Percentiles rank a stretch among this genome's conserved stretches.
Evolutionary conservation across 2,888 invertebrate species (phyloP).

Genomic region (Nezara viridula): DNA sequence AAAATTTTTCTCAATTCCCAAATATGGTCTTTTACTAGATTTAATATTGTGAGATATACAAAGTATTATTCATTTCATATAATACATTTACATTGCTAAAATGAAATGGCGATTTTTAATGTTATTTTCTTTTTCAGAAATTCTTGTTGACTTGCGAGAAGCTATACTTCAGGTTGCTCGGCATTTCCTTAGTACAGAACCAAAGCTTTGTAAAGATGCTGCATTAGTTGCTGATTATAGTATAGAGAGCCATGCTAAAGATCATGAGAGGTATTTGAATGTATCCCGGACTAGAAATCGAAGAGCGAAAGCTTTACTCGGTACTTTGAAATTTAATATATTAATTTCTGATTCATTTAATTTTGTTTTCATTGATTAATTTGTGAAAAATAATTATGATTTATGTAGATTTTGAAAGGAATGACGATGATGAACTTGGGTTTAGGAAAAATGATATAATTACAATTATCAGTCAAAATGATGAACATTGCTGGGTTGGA

Average conservation of each 20-base stretch:
- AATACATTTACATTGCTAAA: too few species aligned
- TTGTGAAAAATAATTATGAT: slow-evolving; percentile 7
- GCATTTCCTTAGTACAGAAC: slow-evolving; percentile 95
- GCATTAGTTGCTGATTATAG: slow-evolving; percentile 92
- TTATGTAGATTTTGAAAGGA: slow-evolving; percentile 89
- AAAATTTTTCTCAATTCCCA: too few species aligned
- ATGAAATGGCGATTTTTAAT: too few species aligned
- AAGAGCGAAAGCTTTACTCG: slow-evolving; percentile 93
- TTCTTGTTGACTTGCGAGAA: slow-evolving; percentile 96
- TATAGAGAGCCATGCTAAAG: slow-evolving; percentile 94
- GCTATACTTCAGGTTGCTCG: slow-evolving; percentile 93
- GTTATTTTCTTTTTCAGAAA: slow-evolving; percentile 73
- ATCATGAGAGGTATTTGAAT: slow-evolving; percentile 95
- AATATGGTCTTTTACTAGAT: too few species aligned
- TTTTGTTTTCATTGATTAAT: not conserved
- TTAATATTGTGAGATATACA: too few species aligned
- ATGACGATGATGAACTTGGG: slow-evolving; percentile 98
- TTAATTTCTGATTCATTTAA: slow-evolving; percentile 17
- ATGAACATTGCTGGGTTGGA: slow-evolving; percentile 99
- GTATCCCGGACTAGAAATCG: slow-evolving; percentile 88
- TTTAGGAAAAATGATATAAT: slow-evolving; percentile 99
- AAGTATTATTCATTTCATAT: too few species aligned
- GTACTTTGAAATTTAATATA: slow-evolving; percentile 68
- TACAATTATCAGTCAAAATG: slow-evolving; percentile 95
- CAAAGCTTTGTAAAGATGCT: slow-evolving; percentile 84